phyloP scores from a whole-genome alignment of 2,797 vertebrate species.

The Synanceia verrucosa region DNA sequence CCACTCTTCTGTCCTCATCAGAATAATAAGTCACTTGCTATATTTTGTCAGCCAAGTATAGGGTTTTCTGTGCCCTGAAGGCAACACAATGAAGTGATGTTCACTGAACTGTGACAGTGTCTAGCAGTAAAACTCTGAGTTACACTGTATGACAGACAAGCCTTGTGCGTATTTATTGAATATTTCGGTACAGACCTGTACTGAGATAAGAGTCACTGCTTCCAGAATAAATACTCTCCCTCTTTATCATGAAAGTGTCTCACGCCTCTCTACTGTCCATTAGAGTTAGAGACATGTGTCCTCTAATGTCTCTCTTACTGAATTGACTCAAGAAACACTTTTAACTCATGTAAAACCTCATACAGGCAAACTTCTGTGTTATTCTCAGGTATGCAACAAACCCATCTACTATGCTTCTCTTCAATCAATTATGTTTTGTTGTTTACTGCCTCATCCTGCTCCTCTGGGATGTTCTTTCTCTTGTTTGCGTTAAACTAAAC shows the following conservation, averaged over 20 bases:
- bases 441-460: conserved; percentile 21
- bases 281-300: conserved; percentile 41
- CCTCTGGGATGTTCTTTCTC: conserved; percentile 5
- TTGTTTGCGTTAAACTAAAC: conserved; percentile 8
- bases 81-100: conserved; percentile 34
- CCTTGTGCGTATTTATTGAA: conserved; percentile 32
- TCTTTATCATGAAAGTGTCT: not conserved
- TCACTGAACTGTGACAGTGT: conserved; percentile 40
- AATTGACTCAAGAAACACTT: conserved; percentile 15
- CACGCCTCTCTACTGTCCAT: not conserved
- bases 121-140: conserved; percentile 26
- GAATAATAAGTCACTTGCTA: conserved; percentile 26
- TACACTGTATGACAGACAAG: conserved; percentile 24
- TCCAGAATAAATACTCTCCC: conserved; percentile 15
- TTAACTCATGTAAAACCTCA: conserved; percentile 4
- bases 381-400: conserved; percentile 31
- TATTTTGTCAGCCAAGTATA: conserved; percentile 23
- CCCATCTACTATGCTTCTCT: conserved; percentile 13
- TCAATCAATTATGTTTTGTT: conserved; percentile 25
- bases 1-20: not conserved
- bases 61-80: conserved; percentile 27
- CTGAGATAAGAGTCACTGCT: not conserved
- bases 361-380: conserved; percentile 5
- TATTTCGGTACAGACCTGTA: not conserved
- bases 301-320: conserved; percentile 8